Evolutionary conservation across 2,113 vertebrate genomes (phyloP), one percentile per base, ranked within the genome.

Genomic region (Garra rufa): DNA sequence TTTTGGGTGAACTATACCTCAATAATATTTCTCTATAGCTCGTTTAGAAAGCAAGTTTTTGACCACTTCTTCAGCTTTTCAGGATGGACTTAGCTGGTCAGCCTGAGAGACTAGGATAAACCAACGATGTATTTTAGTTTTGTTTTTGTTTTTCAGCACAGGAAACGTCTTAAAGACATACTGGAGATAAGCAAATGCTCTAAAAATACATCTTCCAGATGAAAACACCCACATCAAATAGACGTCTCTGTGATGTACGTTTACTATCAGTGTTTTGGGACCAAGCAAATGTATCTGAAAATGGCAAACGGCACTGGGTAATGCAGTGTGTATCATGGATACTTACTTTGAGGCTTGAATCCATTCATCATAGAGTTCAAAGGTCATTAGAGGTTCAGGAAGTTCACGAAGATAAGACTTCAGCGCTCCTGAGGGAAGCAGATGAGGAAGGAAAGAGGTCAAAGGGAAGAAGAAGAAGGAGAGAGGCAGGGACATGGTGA

Each of bases 291-390:
- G 55, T 57, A 19, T 34, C 15, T 38, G 48, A n/a, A 57, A 41
- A 41, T n/a, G 34, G 52, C 9, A n/a, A 38, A 21, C n/a, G 75
- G 17, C 38, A 3, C 5, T 24, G 52, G 2, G 34, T 19, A 61
- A 59, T 65, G 41, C 9, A 7, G 28, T 65, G 14, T n/a, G 34
- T 17, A 77, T 50, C 15, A 61, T 4, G 1, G 41, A 8, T 19
- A 86, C 97, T 97, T 92, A 99, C 98, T 99, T 99, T 86, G 98
- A 99, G 74, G 97, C 98, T 91, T 98, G 97, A 91, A 99, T 99
- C 98, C 98, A 99, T 91, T 99, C 98, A 28, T 99, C 98, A 41
- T 99, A 99, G 86, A 99, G 95, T 90, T 99, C 97, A 41, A 96
- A 97, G 0, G 98, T 98, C 98, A 99, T 98, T 86, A 99, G 92